A percentile compares a stretch with the other conserved stretches of the same genome.
phyloP scores from a whole-genome alignment of 2,797 vertebrate species.

The Ptychadena robeensis region DNA sequence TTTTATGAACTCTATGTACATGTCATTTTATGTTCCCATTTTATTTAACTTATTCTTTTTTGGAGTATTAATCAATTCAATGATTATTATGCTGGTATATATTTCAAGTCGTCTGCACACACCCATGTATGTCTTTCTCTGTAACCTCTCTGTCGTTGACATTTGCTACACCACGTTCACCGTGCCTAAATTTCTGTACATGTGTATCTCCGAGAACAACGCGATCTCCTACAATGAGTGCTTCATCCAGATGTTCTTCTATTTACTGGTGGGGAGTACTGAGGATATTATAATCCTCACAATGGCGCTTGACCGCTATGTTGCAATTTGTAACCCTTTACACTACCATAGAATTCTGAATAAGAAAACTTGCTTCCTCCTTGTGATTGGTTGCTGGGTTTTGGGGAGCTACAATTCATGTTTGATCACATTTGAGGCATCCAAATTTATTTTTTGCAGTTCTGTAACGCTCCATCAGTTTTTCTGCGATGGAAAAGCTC shows the following conservation, averaged over 20 bases:
- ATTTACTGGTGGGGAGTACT: neutral
- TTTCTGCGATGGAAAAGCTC: neutral
- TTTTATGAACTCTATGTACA: neutral
- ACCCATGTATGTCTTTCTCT: conserved; percentile 1
- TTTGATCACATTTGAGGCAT: neutral
- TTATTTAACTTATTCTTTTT: neutral
- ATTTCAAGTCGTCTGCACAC: neutral
- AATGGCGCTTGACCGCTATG: conserved; percentile 1
- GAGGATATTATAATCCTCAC: neutral
- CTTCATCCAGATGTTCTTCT: conserved; percentile 3
- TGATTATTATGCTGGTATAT: neutral
- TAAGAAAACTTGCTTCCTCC: neutral
- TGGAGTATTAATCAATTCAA: neutral
- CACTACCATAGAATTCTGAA: neutral
- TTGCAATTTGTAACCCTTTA: neutral
- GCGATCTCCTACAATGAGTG: neutral
- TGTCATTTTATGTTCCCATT: neutral
- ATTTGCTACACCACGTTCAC: neutral
- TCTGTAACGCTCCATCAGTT: neutral
- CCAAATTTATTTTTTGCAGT: neutral
- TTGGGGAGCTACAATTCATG: neutral
- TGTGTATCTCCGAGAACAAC: neutral
- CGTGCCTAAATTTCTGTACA: neutral
- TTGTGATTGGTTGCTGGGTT: neutral
- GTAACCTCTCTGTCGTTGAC: neutral